These are phyloP conservation scores for Cyclophora albipunctata DNA, from an alignment of 2,888 invertebrate species.

Conservation along the genomic window DNA sequence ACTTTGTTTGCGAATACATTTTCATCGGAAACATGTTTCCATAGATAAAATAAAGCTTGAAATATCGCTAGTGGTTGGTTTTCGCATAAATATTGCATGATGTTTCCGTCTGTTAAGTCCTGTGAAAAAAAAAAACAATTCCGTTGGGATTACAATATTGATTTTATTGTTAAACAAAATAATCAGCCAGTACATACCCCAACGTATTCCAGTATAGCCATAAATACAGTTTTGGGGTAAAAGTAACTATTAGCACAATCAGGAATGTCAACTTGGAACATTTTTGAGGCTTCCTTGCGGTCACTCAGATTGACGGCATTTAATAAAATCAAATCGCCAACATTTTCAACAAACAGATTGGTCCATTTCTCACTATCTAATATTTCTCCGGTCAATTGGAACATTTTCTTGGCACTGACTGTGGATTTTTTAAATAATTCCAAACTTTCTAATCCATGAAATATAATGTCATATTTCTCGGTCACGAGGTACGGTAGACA, in stretches of 20 bases:
- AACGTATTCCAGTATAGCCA: slow-evolving; percentile 57
- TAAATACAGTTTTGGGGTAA: slow-evolving; percentile 51
- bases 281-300: slow-evolving; percentile 34
- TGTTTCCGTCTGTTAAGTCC: slow-evolving; percentile 47
- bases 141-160: too few species aligned
- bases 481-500: slow-evolving; percentile 56
- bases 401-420: slow-evolving; percentile 40
- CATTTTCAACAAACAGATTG: slow-evolving; percentile 52
- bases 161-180: too few species aligned
- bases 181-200: slow-evolving; percentile 39
- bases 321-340: slow-evolving; percentile 51
- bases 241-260: slow-evolving; percentile 46
- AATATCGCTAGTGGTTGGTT: slow-evolving; percentile 69
- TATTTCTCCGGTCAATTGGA: slow-evolving; percentile 42
- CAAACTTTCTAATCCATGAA: slow-evolving; percentile 21
- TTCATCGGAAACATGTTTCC: slow-evolving; percentile 60
- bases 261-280: slow-evolving; percentile 38
- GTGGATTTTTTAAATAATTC: slow-evolving; percentile 24
- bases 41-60: slow-evolving; percentile 66
- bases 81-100: slow-evolving; percentile 54
- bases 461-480: slow-evolving; percentile 43
- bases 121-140: slow-evolving; percentile 20
- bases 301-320: slow-evolving; percentile 51
- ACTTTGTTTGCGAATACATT: slow-evolving; percentile 68
- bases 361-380: slow-evolving; percentile 50